Evolutionary conservation across 2,113 vertebrate genomes (phyloP).

Genomic region (Chamaetylas fuelleborni): DNA sequence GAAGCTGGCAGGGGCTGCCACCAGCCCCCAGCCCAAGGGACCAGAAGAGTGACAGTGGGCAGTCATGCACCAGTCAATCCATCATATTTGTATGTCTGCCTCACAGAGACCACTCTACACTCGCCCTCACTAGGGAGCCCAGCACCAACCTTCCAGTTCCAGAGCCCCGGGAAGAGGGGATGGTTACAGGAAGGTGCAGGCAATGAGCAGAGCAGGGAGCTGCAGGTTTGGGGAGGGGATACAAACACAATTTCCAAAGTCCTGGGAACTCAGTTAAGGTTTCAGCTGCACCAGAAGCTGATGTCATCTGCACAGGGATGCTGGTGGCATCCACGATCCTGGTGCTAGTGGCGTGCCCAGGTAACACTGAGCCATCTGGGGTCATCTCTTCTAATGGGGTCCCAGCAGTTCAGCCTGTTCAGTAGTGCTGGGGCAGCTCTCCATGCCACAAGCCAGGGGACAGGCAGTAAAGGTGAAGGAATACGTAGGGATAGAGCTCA

Average conservation of each 20-base stretch:
- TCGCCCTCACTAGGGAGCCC: neutral
- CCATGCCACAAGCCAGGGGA: no score
- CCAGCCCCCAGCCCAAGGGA: neutral
- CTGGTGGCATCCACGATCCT: neutral
- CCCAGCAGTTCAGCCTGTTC: neutral
- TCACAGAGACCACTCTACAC: accelerated
- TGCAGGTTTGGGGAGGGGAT: neutral
- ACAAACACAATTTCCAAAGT: neutral
- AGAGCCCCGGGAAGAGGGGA: neutral
- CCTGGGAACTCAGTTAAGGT: neutral
- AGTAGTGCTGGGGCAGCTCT: neutral
- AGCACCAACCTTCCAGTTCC: neutral
- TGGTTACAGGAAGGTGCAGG: neutral
- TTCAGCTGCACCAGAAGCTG: neutral
- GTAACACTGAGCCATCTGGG: accelerated
- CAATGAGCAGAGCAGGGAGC: accelerated
- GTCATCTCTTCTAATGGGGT: neutral
- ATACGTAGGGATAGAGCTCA: neutral
- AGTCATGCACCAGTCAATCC: neutral
- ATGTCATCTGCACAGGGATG: accelerated
- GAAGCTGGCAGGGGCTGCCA: neutral
- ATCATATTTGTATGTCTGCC: accelerated
- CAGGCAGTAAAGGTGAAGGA: neutral
- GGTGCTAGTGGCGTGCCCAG: neutral
- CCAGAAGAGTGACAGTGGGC: neutral